Base-by-base conservation (phyloP, 64 coral and sea anemone genomes). In the Acropora yongei region DNA sequence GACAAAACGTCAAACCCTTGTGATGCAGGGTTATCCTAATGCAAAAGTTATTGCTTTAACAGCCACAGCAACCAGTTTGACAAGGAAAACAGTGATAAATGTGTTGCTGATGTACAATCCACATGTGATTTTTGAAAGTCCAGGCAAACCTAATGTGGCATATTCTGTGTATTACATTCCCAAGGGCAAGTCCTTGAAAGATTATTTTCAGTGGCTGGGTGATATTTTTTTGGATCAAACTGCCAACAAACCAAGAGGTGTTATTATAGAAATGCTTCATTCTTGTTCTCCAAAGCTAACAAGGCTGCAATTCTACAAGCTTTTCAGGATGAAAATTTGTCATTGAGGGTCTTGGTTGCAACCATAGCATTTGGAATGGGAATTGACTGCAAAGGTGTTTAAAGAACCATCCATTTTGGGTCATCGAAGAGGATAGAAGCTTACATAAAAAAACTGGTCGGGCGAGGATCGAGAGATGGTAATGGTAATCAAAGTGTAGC, bases 331-430 rank as follows among this genome's bases (percentile, higher is more conserved):
- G 41, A 44, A 48, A 48, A 77, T 2, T 42, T 8, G 11, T 10
- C 7, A 44, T 9, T 77, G 17, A 42, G 47, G 16, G 75, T n/a
- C 75, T 77, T 77, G 75, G 50, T 53, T 53, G 50, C 50, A 53
- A 53, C 50, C 50, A 53, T 77, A 77, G 75, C 75, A 77, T 77
- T 77, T 48, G 75, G 75, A 9, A 77, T 77, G 75, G 75, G 75
- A 2, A n/a, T 42, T 44, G 75, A 77, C 75, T 77, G 75, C 30
- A 77, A 77, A 77, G 3, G 75, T 77, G 17, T 77, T 17, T 48
- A 77, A 13, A 42, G 75, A 42, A 77, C 75, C 41, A 77, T 77
- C 8, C 10, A 77, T 48, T 77, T 77, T 77, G 75, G 75, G 6
- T n/a, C 75, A 42, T 77, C 75, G 3, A 63, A 11, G 58, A 63